These are phyloP conservation scores for Thaleichthys pacificus DNA, from an alignment of 2,797 vertebrate genomes.

Conservation along the genomic window DNA sequence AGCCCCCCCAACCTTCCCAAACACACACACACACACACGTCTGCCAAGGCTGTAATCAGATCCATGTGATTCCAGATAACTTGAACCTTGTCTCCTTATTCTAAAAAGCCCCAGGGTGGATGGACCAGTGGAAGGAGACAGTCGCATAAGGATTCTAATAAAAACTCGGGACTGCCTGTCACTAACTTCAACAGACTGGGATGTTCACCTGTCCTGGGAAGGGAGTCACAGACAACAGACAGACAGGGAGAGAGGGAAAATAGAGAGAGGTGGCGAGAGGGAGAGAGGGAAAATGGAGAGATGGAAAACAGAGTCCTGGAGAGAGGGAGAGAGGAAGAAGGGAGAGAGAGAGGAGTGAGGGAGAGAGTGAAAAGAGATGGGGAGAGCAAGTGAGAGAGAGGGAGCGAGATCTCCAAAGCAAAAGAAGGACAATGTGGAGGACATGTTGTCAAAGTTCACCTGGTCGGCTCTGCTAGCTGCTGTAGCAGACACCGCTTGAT, in stretches of 20 bases:
- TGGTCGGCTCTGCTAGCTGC: not conserved
- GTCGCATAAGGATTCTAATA: not conserved
- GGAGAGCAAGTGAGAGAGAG: not conserved
- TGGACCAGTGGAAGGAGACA: not conserved
- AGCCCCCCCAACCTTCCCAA: not conserved
- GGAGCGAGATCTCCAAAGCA: not conserved
- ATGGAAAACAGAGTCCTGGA: not conserved
- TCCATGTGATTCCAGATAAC: not conserved
- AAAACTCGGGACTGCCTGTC: not conserved
- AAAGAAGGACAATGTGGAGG: not conserved
- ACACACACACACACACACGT: slow-evolving; percentile 1
- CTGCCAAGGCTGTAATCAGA: slow-evolving; percentile 2
- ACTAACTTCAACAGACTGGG: not conserved
- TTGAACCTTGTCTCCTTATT: not conserved
- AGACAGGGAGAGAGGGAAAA: no score
- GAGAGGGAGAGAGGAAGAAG: not conserved
- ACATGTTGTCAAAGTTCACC: not conserved
- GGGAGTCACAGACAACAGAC: no score
- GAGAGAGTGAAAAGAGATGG: not conserved
- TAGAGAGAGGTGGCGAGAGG: not conserved
- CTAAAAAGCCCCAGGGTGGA: not conserved
- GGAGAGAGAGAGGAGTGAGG: not conserved
- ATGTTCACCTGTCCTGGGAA: no score
- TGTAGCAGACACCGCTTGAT: not conserved
- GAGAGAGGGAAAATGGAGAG: not conserved